Conservation (phyloP, 2,113 vertebrate genomes). For the Suricata suricatta region DNA sequence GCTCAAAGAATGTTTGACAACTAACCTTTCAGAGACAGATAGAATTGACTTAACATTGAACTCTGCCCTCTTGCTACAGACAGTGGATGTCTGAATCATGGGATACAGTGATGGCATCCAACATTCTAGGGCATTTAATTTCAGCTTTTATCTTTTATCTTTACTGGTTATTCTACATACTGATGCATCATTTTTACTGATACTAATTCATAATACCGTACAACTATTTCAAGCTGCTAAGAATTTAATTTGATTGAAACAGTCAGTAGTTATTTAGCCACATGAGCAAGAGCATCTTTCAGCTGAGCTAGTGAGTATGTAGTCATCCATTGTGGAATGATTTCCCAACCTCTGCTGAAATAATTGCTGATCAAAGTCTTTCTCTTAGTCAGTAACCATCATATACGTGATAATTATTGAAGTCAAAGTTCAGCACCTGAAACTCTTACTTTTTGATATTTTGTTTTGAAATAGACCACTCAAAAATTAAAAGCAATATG, state of each 20-base stretch:
- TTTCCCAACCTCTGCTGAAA: neutral
- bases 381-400: neutral
- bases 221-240: neutral
- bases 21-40: neutral
- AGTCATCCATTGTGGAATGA: neutral
- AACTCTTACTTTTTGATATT: conserved; percentile 1
- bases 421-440: neutral
- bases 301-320: neutral
- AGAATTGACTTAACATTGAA: neutral
- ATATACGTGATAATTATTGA: neutral
- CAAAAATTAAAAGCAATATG: neutral
- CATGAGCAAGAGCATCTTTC: neutral
- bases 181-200: neutral
- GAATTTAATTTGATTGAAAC: conserved; percentile 39
- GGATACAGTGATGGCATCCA: neutral
- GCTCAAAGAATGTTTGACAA: neutral
- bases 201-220: neutral
- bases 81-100: neutral
- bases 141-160: conserved; percentile 12
- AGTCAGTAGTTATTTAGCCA: neutral
- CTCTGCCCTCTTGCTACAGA: neutral
- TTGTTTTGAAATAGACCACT: neutral
- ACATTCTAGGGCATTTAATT: neutral
- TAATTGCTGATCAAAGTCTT: neutral
- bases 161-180: neutral